Evolutionary conservation across 2,797 vertebrate genomes (phyloP), one percentile per base, ranked within the genome.

Genomic region (Acanthornis magna): DNA sequence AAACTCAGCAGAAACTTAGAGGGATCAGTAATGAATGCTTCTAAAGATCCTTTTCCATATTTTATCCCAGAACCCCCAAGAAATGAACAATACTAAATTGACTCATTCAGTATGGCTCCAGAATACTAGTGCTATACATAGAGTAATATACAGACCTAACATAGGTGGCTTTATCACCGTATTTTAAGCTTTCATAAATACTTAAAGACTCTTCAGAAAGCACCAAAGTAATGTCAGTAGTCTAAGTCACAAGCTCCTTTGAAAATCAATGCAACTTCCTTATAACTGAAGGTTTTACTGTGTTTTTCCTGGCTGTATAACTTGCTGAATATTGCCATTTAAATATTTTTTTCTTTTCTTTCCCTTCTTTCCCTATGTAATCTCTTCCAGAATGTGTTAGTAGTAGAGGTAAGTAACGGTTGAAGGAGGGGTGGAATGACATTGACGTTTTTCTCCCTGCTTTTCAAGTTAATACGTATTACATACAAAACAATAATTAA

Each of bases 341-440:
- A 81, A 92, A 40, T 68, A 10, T 48, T 43, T 58, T 58, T 75
- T 85, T 34, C 13, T 92, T 92, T 76, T 57, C 21, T 89, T 91
- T 88, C 72, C 40, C 67, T 95, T 90, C 62, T 76, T 47, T 82
- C 51, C 36, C 19, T 43, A 26, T 57, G 13, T 32, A n/a, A 47
- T 43, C 21, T 42, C 72, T 43, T 55, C 43, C 98, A 99, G 98
- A 99, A 99, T 53, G 98, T 99, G 91, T 96, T 99, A 91, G 98
- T 99, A 86, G 98, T 99, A 26, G 98, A 99, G 98, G 98, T 99
- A 97, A 98, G 98, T 94, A 30, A 65, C 57, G 22, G 53, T 0
- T 51, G 53, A n/a, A 57, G 9, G 14, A 21, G 12, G 25, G 19
- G 11, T 40, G n/a, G 30, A 83, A 86, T 3, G 3, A 50, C 36